Conservation (phyloP, 1,140 invertebrate genomes). For the Leptinotarsa undecemlineata region DNA sequence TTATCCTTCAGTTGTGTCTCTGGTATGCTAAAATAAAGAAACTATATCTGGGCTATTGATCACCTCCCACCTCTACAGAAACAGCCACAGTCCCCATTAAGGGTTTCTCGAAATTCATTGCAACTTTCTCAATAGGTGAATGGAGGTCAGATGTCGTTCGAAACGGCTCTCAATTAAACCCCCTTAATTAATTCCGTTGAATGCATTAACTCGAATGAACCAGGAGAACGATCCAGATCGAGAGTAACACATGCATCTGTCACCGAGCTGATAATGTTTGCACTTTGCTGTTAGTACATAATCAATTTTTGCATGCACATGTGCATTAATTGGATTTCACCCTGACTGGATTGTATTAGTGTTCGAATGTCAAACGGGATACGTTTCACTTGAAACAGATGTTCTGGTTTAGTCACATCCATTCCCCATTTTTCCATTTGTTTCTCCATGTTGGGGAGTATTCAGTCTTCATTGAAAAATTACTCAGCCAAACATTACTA, state of each 20-base stretch:
- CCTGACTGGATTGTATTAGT: background rate
- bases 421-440: too few species aligned
- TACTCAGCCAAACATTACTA: too few species aligned
- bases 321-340: slow-evolving; percentile 16
- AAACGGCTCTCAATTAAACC: background rate
- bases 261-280: slow-evolving; percentile 8
- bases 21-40: too few species aligned
- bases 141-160: background rate
- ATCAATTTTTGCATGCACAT: slow-evolving; percentile 17
- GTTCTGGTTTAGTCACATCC: too few species aligned
- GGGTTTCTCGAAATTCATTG: too few species aligned
- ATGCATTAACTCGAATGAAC: background rate
- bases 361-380: background rate
- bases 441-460: too few species aligned
- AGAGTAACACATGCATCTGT: slow-evolving; percentile 21
- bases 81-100: too few species aligned
- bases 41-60: too few species aligned
- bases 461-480: too few species aligned
- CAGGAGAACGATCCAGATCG: slow-evolving; percentile 11
- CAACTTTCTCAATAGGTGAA: background rate
- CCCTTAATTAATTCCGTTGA: background rate
- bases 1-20: too few species aligned
- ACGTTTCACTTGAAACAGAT: background rate
- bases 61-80: too few species aligned
- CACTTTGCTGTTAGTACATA: slow-evolving; percentile 11